A percentile compares a stretch with the other conserved stretches of the same genome.
Evolutionary conservation across 2,888 invertebrate species (phyloP).

Genomic region (Masnerella sp.): DNA sequence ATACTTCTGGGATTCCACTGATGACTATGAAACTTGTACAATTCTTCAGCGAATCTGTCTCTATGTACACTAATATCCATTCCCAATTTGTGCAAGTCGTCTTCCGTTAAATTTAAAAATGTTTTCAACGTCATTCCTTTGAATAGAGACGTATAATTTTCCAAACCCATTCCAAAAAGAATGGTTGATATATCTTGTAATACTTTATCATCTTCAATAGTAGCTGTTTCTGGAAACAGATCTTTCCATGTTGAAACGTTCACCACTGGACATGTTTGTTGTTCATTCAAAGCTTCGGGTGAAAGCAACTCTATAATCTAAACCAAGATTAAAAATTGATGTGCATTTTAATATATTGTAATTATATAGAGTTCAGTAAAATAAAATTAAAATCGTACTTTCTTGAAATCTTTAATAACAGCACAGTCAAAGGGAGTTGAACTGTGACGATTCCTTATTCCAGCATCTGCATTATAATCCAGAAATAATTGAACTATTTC

Average conservation of each 20-base stretch:
- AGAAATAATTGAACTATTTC: conserved; percentile 80
- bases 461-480: conserved; percentile 78
- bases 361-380: no score
- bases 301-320: conserved; percentile 66
- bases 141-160: conserved; percentile 78
- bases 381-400: conserved; percentile 74
- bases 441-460: conserved; percentile 79
- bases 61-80: conserved; percentile 82
- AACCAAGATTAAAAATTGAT: conserved; percentile 18
- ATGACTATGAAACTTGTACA: conserved; percentile 81
- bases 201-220: conserved; percentile 55
- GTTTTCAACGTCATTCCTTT: conserved; percentile 79
- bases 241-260: conserved; percentile 78
- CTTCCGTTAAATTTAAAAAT: conserved; percentile 81
- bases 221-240: conserved; percentile 78
- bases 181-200: conserved; percentile 79
- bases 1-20: conserved; percentile 79
- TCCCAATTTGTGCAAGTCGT: conserved; percentile 80
- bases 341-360: no score
- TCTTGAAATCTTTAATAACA: conserved; percentile 78
- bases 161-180: conserved; percentile 82
- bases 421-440: conserved; percentile 80
- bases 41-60: conserved; percentile 79
- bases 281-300: conserved; percentile 48
- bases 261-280: conserved; percentile 65